Evolutionary conservation across 2,113 vertebrate species (phyloP).

Genomic region (Acrocephalus arundinaceus): DNA sequence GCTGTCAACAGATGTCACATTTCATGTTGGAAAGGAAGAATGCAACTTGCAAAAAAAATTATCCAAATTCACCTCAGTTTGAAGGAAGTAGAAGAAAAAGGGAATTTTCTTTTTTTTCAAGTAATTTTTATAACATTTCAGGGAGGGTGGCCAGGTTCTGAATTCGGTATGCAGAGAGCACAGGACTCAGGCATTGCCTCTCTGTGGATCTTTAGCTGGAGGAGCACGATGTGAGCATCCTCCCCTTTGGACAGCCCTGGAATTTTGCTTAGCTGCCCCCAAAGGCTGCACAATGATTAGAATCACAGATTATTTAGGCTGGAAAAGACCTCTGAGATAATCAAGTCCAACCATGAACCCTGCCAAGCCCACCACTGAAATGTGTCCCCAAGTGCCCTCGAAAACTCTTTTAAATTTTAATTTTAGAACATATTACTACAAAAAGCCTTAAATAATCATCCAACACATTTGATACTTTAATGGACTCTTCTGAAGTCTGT

Average conservation of each 20-base stretch:
- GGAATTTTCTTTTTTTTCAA: not conserved
- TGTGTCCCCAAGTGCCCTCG: not conserved
- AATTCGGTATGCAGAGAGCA: not conserved
- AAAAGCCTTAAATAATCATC: not conserved
- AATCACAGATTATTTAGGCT: not conserved
- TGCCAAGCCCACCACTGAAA: not conserved
- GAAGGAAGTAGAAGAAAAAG: not conserved
- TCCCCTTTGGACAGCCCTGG: not conserved
- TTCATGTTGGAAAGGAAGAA: not conserved
- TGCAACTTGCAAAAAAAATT: not conserved
- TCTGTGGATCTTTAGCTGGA: not conserved
- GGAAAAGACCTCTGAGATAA: not conserved
- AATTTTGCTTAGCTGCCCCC: not conserved
- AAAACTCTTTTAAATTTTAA: not conserved
- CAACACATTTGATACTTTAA: not conserved
- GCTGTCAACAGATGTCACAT: constrained; percentile 32
- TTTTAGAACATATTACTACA: not conserved
- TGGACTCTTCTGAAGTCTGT: not conserved
- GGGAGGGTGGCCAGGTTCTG: not conserved
- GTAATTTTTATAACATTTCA: not conserved
- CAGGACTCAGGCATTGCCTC: rapidly evolving
- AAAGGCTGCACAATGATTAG: not conserved
- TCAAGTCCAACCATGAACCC: not conserved
- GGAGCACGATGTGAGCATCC: rapidly evolving
- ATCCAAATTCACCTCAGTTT: not conserved